Evolutionary conservation across 1,140 invertebrate species (phyloP).

Genomic region (Planococcus citri): DNA sequence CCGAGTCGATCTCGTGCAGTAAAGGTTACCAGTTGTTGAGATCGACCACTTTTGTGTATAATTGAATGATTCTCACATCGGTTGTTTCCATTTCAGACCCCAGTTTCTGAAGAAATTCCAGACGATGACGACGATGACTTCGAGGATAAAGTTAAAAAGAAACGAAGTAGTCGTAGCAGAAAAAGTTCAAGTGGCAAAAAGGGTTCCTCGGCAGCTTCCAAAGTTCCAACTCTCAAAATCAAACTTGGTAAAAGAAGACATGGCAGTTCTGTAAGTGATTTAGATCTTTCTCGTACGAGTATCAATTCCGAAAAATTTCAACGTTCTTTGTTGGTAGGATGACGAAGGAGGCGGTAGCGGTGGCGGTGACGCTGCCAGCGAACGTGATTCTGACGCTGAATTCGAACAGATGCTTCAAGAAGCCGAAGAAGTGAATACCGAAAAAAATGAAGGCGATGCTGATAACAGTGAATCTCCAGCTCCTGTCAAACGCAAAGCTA

Average conservation of each 20-base stretch:
- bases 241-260: constrained; percentile 83
- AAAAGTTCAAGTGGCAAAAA: constrained; percentile 37
- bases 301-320: background rate
- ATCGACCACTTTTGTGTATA: background rate
- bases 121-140: constrained; percentile 44
- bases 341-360: constrained; percentile 53
- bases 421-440: constrained; percentile 53
- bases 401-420: constrained; percentile 91
- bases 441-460: constrained; percentile 31
- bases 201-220: constrained; percentile 38
- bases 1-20: constrained; percentile 38
- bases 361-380: constrained; percentile 49
- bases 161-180: constrained; percentile 42
- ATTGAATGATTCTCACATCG: background rate
- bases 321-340: constrained; percentile 38
- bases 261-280: constrained; percentile 57
- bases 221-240: constrained; percentile 90
- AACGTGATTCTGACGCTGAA: constrained; percentile 81
- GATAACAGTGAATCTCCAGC: constrained; percentile 31
- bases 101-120: constrained; percentile 44
- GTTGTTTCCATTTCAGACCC: background rate
- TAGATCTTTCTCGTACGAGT: background rate
- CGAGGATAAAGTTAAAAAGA: constrained; percentile 40
- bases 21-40: constrained; percentile 33
- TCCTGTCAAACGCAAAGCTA: constrained; percentile 64